Conservation (phyloP, 2,113 vertebrate species). For the Misgurnus mizolepis region DNA sequence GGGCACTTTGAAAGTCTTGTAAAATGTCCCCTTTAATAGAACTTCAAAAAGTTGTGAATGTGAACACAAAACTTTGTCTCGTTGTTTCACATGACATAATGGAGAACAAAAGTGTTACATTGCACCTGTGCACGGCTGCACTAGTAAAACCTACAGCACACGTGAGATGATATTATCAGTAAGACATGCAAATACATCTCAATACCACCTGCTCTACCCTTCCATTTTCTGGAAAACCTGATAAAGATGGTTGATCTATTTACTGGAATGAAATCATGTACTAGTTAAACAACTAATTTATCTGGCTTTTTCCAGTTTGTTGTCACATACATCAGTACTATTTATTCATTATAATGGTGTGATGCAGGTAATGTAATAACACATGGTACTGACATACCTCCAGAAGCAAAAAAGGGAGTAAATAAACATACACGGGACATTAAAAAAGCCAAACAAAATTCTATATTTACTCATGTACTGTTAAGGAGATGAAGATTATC, state of each 20-base stretch:
- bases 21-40: too few species aligned
- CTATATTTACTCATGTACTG: background rate
- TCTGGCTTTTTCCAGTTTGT: background rate
- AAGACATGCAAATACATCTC: background rate
- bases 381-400: background rate
- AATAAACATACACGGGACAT: background rate
- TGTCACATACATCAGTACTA: background rate
- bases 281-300: too few species aligned
- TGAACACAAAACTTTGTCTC: too few species aligned
- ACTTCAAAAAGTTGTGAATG: too few species aligned
- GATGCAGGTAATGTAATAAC: background rate
- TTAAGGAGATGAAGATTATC: too few species aligned
- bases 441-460: background rate
- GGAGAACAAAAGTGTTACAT: background rate
- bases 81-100: background rate
- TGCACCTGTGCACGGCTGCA: slow-evolving; percentile 20
- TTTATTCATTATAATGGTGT: background rate
- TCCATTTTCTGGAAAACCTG: background rate
- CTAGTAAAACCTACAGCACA: background rate
- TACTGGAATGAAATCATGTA: too few species aligned
- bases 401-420: background rate
- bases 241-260: too few species aligned
- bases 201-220: background rate
- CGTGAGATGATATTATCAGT: slow-evolving; percentile 3
- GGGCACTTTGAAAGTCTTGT: too few species aligned